Evolutionary conservation across 2,888 invertebrate species (phyloP).

Genomic region (Ectemnius lituratus): DNA sequence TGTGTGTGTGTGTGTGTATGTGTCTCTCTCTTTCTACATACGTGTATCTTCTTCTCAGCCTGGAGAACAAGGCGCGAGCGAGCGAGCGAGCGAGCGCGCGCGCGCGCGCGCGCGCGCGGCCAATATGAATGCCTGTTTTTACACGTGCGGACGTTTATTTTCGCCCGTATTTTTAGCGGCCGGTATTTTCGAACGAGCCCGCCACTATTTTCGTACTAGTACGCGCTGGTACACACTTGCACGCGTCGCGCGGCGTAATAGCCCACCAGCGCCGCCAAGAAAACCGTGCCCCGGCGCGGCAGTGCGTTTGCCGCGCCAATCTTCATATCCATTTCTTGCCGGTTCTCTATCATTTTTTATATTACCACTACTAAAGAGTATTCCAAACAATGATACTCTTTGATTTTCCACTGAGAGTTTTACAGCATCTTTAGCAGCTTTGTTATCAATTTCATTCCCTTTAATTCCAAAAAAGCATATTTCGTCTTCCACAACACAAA

Average conservation of each 20-base stretch:
- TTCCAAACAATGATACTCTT: no score
- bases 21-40: neutral
- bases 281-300: slow-evolving; percentile 34
- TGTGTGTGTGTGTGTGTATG: slow-evolving; percentile 1
- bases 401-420: no score
- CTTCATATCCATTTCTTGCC: neutral
- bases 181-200: slow-evolving; percentile 72
- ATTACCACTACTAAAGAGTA: no score
- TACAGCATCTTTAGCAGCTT: no score
- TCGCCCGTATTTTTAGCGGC: slow-evolving; percentile 71
- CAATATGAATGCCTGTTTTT: slow-evolving; percentile 74
- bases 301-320: neutral
- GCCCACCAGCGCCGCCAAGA: slow-evolving; percentile 25
- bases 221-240: no score
- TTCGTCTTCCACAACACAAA: no score
- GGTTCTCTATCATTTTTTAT: no score
- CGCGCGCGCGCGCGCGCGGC: slow-evolving; percentile 52
- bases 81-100: slow-evolving; percentile 46
- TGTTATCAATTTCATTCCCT: no score
- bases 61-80: slow-evolving; percentile 38
- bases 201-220: slow-evolving; percentile 70
- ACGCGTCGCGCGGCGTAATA: slow-evolving; percentile 45
- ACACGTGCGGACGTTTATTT: slow-evolving; percentile 75
- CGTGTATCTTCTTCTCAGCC: slow-evolving; percentile 7
- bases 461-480: no score